Percentiles rank a stretch among this genome's conserved stretches.
Evolutionary conservation across 53 echinoderm and acorn worm species (phyloP).

Genomic region (Antedon mediterranea): DNA sequence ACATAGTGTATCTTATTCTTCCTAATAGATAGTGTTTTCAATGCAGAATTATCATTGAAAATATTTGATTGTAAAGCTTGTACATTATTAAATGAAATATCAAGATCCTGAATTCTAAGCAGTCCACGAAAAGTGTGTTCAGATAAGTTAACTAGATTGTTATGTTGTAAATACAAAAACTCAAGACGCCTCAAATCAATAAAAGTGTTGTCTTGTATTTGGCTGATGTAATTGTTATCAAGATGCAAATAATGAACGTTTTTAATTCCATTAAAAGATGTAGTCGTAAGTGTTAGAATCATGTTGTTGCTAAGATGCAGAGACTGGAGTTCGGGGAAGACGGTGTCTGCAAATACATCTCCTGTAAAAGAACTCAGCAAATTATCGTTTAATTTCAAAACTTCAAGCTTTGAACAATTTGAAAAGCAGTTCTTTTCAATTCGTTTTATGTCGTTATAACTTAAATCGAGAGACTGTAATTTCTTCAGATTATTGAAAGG

Average conservation of each 20-base stretch:
- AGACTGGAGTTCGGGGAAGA: not conserved
- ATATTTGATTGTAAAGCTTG: not conserved
- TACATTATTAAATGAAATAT: not conserved
- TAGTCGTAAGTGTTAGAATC: not conserved
- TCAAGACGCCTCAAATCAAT: not conserved
- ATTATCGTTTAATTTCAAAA: not conserved
- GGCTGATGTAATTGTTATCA: not conserved
- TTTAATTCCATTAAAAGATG: not conserved
- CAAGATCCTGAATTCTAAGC: not conserved
- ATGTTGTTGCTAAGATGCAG: not conserved
- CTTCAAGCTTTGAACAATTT: not conserved
- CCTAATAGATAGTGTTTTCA: not conserved
- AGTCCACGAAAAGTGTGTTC: not conserved
- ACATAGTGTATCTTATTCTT: not conserved
- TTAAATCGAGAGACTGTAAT: not conserved
- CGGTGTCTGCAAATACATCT: not conserved
- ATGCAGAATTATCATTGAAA: not conserved
- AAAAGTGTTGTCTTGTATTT: not conserved
- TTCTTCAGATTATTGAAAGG: not conserved
- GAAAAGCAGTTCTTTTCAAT: not conserved
- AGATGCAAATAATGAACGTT: not conserved
- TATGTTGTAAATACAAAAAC: not conserved
- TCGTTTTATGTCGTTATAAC: not conserved
- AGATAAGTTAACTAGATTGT: not conserved
- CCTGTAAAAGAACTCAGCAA: not conserved